phyloP scores from a whole-genome alignment of 2,888 invertebrate species.

The Agrochola circellaris region DNA sequence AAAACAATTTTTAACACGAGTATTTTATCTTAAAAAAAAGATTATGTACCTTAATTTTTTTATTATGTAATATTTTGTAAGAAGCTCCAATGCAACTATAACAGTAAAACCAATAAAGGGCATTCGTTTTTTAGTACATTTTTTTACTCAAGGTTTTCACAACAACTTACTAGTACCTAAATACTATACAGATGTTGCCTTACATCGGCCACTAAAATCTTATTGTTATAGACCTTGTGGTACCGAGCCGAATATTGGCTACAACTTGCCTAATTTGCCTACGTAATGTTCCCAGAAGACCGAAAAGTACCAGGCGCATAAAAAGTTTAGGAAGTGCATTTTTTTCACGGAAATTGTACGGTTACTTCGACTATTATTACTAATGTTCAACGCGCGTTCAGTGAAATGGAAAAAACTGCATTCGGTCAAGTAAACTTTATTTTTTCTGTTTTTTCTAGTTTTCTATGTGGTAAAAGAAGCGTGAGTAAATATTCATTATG shows the following conservation, averaged over 20 bases:
- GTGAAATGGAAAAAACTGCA: conserved; percentile 14
- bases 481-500: not conserved
- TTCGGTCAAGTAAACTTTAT: conserved; percentile 5
- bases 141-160: conserved; percentile 14
- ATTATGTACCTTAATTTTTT: no score
- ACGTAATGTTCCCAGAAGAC: conserved; percentile 17
- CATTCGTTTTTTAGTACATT: conserved; percentile 22
- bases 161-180: conserved; percentile 21
- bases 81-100: not conserved
- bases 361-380: conserved; percentile 30
- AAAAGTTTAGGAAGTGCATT: conserved; percentile 29
- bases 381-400: conserved; percentile 21
- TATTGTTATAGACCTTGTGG: conserved; percentile 29
- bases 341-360: conserved; percentile 35
- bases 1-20: not conserved
- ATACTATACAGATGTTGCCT: conserved; percentile 19
- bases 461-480: not conserved
- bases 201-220: conserved; percentile 39
- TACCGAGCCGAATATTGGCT: conserved; percentile 10
- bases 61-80: no score
- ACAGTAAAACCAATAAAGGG: not conserved
- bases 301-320: conserved; percentile 3
- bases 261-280: conserved; percentile 15
- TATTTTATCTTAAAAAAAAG: no score
- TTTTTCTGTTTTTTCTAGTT: not conserved